Evolutionary conservation across 1,140 invertebrate genomes (phyloP), one percentile per base, ranked within the genome.

Genomic region (Drosophila littoralis): DNA sequence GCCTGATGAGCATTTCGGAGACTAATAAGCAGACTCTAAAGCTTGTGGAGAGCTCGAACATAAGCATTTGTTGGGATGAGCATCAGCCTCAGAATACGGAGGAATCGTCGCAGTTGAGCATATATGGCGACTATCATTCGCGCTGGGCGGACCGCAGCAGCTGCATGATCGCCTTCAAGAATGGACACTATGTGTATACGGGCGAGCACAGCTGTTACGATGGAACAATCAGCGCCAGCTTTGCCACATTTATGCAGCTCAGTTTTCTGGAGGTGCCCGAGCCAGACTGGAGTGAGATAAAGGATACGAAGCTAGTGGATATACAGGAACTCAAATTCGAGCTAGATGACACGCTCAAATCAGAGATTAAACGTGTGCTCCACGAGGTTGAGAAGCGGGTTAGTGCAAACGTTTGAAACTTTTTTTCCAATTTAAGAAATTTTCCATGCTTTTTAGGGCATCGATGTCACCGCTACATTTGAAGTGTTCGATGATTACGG

Each of bases 31-130:
- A 93, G 33, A 94, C 93, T 6, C 89, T 96, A 3, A 92, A 94
- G 71, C 92, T 93, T 33, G 94, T 96, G 73, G 96, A 96, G 90
- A 94, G 94, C 84, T 94, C 95, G 63, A 93, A 93, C 48, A 94
- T 96, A 88, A 93, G 94, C 40, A 69, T 96, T 8, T 92, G 93
- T 57, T 92, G 96, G 65, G 96, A 96, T 82, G 94, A 95, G 40
- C 75, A 91, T 43, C 55, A 70, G 38, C 91, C 92, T 3, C 59
- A 61, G 6, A 72, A 93, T 73, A 90, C 93, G 15, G 93, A 93
- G 70, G 90, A 93, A 66, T 67, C 82, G 13, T 85, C 81, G 8
- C 83, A 85, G 46, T 38, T 90, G 10, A 79, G 78, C 5, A 61
- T 93, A 1, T 90, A 85, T 61, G 94, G 94, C 0, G 93, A 94